Evolutionary conservation across 2,113 vertebrate genomes (phyloP), one percentile per base, ranked within the genome.

Genomic region (Rhizomys pruinosus): DNA sequence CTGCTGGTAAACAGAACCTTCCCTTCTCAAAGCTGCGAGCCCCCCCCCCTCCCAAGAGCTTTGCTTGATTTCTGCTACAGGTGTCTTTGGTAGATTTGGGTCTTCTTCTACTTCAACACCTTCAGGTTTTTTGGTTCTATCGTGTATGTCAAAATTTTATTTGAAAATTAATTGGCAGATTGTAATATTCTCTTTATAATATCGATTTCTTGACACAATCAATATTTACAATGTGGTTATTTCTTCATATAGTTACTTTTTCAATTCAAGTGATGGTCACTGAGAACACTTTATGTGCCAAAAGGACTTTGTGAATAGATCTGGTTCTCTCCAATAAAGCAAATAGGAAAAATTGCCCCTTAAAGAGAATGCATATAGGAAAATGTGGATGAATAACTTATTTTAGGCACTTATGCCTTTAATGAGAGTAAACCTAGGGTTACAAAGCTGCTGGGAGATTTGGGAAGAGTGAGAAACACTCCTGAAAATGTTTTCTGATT

Each of bases 1-100:
- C 68, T 82, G 81, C 87, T 23, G 88, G 91, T 79, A 88, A 93
- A 93, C 94, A 96, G 90, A 84, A 39, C 55, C 71, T 88, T 80
- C 87, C 39, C 52, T 80, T 80, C 91, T 92, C 57, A 92, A 90
- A 93, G 71, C 76, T 88, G 87, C 74, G 81, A 95, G 72, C 64
- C 63, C 57, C 82, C n/a, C n/a, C n/a, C n/a, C n/a, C n/a, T n/a
- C n/a, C 55, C 29, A 34, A 76, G 81, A 88, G 37, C 72, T 92
- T 42, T 71, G 47, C 93, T 90, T 93, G 39, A 37, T 81, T 66
- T 47, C 59, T n/a, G 29, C n/a, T n/a, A n/a, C 86, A 72, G 74
- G 71, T 76, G 68, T 69, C 89, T 16, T 91, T 55, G 27, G 64
- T 64, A 15, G 34, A 68, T 44, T 16, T 42, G 12, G n/a, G 7